Conservation (phyloP, 2,888 invertebrate genomes). For the Laspeyria flexula region DNA sequence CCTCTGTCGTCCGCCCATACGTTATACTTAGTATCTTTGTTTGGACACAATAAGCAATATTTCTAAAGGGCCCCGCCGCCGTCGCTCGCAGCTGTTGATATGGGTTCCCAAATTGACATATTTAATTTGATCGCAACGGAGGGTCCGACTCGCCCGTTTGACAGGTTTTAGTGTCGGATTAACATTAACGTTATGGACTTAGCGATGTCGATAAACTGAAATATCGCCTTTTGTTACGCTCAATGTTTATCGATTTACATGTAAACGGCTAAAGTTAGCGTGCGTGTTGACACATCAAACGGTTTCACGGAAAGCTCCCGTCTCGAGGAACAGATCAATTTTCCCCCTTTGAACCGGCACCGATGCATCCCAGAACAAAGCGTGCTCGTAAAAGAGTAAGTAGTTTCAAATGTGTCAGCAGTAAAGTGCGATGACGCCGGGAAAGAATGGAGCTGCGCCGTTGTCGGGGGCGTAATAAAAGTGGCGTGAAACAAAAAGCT, state of each 20-base stretch:
- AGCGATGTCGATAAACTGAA: constrained; percentile 72
- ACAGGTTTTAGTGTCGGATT: constrained; percentile 85
- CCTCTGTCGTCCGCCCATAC: constrained; percentile 85
- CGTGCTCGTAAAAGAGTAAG: constrained; percentile 77
- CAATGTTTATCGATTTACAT: constrained; percentile 58
- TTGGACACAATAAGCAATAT: constrained; percentile 87
- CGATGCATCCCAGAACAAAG: constrained; percentile 71
- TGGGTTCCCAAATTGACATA: constrained; percentile 86
- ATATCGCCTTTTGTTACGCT: constrained; percentile 54
- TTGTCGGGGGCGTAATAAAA: constrained; percentile 80
- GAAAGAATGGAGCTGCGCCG: constrained; percentile 62
- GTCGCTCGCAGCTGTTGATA: constrained; percentile 85
- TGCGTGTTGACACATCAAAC: constrained; percentile 74
- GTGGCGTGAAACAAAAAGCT: constrained; percentile 82
- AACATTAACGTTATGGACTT: constrained; percentile 72
- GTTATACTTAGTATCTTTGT: constrained; percentile 87
- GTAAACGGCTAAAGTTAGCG: constrained; percentile 48
- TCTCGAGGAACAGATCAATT: constrained; percentile 71
- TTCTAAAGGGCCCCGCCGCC: constrained; percentile 82
- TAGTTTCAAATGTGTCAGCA: constrained; percentile 79
- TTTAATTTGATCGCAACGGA: constrained; percentile 85
- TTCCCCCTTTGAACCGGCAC: constrained; percentile 70
- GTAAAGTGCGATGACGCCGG: constrained; percentile 72
- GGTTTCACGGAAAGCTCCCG: constrained; percentile 57
- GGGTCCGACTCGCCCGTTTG: constrained; percentile 77